phyloP scores from a whole-genome alignment of 2,797 vertebrate species.

The Harpagifer antarcticus region DNA sequence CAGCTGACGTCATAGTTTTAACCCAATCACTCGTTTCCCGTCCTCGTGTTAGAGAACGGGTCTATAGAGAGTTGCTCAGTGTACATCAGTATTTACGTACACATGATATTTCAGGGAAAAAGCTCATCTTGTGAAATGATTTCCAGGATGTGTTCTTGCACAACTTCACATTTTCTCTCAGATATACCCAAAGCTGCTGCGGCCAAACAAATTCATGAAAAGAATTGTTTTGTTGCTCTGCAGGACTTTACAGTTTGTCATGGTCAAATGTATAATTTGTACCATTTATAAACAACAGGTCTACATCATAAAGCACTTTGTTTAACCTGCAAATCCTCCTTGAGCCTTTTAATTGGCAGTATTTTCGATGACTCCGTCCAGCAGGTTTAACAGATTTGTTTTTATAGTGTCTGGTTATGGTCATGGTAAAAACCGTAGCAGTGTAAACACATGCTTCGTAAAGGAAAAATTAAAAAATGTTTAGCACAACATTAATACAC shows the following conservation, averaged over 20 bases:
- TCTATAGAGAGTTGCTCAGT: neutral
- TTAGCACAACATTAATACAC: neutral
- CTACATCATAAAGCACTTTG: conserved; percentile 19
- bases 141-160: conserved; percentile 22
- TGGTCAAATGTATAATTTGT: conserved; percentile 18
- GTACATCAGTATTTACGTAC: neutral
- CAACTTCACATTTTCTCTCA: conserved; percentile 32
- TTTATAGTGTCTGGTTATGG: conserved; percentile 34
- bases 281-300: conserved; percentile 26
- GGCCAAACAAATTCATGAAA: conserved; percentile 28
- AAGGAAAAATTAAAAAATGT: neutral
- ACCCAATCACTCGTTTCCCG: neutral
- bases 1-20: conserved; percentile 43
- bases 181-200: conserved; percentile 17
- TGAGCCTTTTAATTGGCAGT: conserved; percentile 20
- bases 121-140: conserved; percentile 13
- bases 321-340: conserved; percentile 37
- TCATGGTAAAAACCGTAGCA: conserved; percentile 14
- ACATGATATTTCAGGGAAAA: neutral
- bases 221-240: conserved; percentile 19
- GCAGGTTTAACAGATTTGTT: conserved; percentile 29
- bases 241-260: conserved; percentile 15
- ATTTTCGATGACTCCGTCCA: conserved; percentile 21
- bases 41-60: neutral
- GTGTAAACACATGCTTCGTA: conserved; percentile 20